A percentile compares a stretch with the other conserved stretches of the same genome.
Evolutionary conservation across 2,888 invertebrate genomes (phyloP).

Genomic region (Stomorhina lunata): DNA sequence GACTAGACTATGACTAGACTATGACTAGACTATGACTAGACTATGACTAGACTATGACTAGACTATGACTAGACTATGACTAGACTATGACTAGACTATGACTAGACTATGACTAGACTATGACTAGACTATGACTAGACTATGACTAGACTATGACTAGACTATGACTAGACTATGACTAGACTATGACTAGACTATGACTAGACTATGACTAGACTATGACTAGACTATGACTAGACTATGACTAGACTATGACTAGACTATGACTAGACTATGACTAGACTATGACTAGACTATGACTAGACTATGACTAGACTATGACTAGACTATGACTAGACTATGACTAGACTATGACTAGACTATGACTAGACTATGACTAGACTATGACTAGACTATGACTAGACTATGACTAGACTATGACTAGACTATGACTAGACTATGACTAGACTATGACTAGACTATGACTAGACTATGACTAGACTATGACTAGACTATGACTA

Average conservation of each 20-base stretch:
- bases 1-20: neutral
- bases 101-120: neutral
- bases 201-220: neutral
- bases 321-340: neutral
- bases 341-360: neutral
- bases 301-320: neutral
- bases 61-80: neutral
- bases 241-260: neutral
- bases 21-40: neutral
- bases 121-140: neutral
- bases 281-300: neutral
- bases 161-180: neutral
- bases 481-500: neutral
- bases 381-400: neutral
- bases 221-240: neutral
- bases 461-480: neutral
- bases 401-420: neutral
- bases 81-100: neutral
- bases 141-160: neutral
- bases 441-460: neutral
- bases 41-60: conserved; percentile 1
- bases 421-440: neutral
- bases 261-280: neutral
- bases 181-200: neutral
- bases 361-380: neutral